These are phyloP conservation scores for Halcyon smyrnensis DNA, from an alignment of 2,797 vertebrate species.

Conservation along the genomic window DNA sequence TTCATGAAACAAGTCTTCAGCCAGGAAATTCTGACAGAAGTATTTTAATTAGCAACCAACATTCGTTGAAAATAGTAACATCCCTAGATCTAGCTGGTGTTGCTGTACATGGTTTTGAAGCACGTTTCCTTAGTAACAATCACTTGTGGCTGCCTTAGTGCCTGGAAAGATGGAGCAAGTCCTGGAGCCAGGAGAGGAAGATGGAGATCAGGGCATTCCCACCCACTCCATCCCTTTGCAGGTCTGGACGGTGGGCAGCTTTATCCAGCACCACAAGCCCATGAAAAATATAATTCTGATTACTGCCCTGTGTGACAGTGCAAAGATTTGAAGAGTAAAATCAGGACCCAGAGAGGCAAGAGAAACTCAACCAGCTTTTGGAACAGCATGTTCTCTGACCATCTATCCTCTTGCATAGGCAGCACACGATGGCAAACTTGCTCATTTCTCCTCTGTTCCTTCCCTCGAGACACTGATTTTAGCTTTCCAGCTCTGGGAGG, in stretches of 20 bases:
- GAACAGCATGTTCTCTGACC: rapidly evolving
- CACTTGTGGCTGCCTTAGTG: neutral
- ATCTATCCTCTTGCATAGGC: neutral
- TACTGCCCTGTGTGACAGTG: neutral
- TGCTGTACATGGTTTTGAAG: neutral
- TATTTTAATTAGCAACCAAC: slow-evolving; percentile 11
- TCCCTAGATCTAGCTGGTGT: neutral
- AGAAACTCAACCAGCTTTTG: neutral
- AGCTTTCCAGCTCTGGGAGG: neutral
- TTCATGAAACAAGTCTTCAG: neutral
- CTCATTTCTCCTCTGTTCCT: neutral
- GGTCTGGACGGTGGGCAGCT: neutral
- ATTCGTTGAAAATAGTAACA: slow-evolving; percentile 27
- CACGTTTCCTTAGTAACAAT: neutral
- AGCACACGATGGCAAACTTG: neutral
- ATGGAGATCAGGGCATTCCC: neutral
- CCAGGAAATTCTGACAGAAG: slow-evolving; percentile 33
- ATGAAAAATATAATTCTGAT: neutral
- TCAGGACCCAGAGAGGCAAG: neutral
- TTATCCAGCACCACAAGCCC: neutral
- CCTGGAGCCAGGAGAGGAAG: neutral
- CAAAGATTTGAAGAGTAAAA: neutral
- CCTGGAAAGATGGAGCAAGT: neutral
- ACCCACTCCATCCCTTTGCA: neutral
- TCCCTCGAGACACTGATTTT: neutral